Evolutionary conservation across 2,797 vertebrate species (phyloP).

Genomic region (Columba guinea): DNA sequence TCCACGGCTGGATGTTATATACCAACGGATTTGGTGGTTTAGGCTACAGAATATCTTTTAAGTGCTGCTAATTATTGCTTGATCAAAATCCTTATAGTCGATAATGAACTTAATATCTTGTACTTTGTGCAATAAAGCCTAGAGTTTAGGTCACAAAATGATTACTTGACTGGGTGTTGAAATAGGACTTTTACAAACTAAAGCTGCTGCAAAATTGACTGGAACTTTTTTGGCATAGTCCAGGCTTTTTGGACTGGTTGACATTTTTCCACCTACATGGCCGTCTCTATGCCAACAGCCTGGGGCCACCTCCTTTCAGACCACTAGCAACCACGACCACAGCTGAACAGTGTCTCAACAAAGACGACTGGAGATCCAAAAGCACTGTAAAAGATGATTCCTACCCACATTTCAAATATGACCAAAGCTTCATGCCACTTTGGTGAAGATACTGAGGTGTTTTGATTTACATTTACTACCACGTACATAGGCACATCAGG

Average conservation of each 20-base stretch:
- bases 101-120: constrained; percentile 49
- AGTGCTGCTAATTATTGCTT: constrained; percentile 64
- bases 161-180: neutral
- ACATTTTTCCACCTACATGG: neutral
- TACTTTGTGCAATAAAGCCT: neutral
- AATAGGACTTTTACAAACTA: neutral
- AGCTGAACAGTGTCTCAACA: neutral
- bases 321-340: neutral
- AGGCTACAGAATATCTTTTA: constrained; percentile 6
- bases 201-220: neutral
- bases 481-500: neutral
- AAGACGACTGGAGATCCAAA: fast-evolving
- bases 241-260: neutral
- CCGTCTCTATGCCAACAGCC: neutral
- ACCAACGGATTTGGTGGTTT: constrained; percentile 8
- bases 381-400: too few species aligned
- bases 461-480: neutral
- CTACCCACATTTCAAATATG: fast-evolving
- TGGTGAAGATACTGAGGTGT: neutral
- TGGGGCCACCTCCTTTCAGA: neutral
- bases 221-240: neutral
- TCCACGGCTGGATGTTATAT: constrained; percentile 80
- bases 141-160: neutral
- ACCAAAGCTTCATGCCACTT: neutral
- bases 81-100: neutral